Evolutionary conservation across 2,797 vertebrate genomes (phyloP), one percentile per base, ranked within the genome.

Genomic region (Manis pentadactyla): DNA sequence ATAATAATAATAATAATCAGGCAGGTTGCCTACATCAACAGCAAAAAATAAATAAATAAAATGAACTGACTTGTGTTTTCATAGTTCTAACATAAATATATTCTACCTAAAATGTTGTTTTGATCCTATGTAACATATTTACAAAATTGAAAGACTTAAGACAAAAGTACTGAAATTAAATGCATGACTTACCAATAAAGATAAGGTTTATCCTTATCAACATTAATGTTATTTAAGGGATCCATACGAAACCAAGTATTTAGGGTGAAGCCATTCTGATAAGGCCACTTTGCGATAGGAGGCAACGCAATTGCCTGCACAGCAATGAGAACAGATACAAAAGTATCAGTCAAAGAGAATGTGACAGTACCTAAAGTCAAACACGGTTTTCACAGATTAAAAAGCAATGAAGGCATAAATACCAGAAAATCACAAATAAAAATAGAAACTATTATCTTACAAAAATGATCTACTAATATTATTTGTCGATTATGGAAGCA

Each of bases 171-270:
- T 90, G 75, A 93, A 97, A 96, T 34, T 85, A 95, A 93, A 12
- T 0, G 92, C 2, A 17, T 74, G 95, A 98, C 99, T 99, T 98
- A 99, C 99, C 99, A 99, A 97, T 99, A 99, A 90, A 99, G 99
- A 99, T 99, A 99, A 94, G 99, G 99, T 98, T 99, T 99, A 98
- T 99, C 99, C 98, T 99, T 99, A 98, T 99, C 99, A 84, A 99
- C 99, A 90, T 99, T 99, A 98, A 99, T 99, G 98, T 99, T 99
- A 98, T 99, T 99, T 96, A 99, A 98, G 0, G 99, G 99, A 98
- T 99, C 99, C 99, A 99, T 99, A 97, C 99, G 99, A 99, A 99
- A 99, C 99, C 99, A 99, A 96, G 99, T 99, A 98, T 99, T 99
- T 96, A 99, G 99, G 94, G 99, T 99, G 98, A 99, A 99, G 96